Conservation (phyloP, 2,113 vertebrate genomes). For the Coptodon rendalli region DNA sequence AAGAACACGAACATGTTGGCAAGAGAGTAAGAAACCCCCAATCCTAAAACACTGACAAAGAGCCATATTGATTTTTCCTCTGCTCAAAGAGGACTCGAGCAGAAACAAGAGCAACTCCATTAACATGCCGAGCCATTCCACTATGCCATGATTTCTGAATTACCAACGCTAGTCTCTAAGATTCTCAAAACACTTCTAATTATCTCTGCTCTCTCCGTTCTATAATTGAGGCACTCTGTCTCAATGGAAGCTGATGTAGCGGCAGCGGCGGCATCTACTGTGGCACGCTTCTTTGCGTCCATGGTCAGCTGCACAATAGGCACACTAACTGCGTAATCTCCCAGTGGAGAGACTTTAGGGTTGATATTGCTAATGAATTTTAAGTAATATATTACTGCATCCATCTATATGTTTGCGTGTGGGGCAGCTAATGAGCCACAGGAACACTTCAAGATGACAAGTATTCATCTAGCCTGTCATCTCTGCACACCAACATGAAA, state of each 20-base stretch:
- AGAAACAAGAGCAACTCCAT: constrained; percentile 46
- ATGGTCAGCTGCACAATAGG: background rate
- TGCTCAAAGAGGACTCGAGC: constrained; percentile 19
- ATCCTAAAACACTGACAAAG: constrained; percentile 40
- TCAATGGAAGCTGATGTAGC: background rate
- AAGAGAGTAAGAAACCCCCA: constrained; percentile 2
- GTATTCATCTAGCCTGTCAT: background rate
- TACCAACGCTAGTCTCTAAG: constrained; percentile 21
- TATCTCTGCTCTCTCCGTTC: constrained; percentile 29
- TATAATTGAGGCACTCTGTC: constrained; percentile 20
- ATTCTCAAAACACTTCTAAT: constrained; percentile 40
- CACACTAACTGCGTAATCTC: background rate
- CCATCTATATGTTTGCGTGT: background rate
- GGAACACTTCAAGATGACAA: background rate
- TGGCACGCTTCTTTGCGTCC: background rate
- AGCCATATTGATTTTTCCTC: constrained; percentile 51
- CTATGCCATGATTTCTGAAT: constrained; percentile 26
- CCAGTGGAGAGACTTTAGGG: background rate
- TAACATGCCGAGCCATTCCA: constrained; percentile 34
- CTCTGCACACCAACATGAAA: background rate
- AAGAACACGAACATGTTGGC: background rate
- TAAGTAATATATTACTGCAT: background rate
- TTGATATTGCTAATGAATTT: background rate
- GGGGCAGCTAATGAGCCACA: background rate
- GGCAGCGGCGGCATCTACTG: background rate